A percentile compares a stretch with the other conserved stretches of the same genome.
Conservation (phyloP, 2,113 vertebrate species). For the Scytalopus superciliaris region DNA sequence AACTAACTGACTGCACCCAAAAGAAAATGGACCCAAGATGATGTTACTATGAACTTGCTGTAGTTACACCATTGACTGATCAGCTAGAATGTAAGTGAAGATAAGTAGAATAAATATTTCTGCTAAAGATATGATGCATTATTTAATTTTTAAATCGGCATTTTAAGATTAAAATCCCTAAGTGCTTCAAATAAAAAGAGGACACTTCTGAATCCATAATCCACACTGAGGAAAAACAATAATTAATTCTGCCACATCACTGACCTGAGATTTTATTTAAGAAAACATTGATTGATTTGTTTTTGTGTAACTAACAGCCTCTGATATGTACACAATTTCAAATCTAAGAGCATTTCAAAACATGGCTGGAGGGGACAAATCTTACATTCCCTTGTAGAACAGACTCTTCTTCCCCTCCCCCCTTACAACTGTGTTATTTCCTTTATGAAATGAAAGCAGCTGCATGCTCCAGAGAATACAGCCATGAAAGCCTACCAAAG, state of each 20-base stretch:
- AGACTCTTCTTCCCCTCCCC: neutral
- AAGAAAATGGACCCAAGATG: neutral
- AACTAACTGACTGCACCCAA: neutral
- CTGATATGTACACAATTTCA: neutral
- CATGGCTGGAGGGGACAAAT: neutral
- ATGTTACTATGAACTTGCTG: neutral
- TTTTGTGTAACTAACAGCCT: neutral
- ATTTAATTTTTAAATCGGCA: constrained; percentile 14
- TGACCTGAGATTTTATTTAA: neutral
- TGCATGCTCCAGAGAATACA: neutral
- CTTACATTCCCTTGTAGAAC: neutral
- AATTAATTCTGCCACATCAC: neutral
- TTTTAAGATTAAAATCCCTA: neutral
- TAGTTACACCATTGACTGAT: neutral
- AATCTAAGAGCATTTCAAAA: neutral
- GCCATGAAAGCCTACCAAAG: neutral
- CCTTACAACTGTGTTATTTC: neutral
- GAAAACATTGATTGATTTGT: neutral
- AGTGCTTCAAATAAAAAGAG: neutral
- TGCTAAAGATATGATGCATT: neutral
- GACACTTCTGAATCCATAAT: neutral
- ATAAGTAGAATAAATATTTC: constrained; percentile 25
- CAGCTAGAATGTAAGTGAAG: neutral
- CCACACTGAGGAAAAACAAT: neutral
- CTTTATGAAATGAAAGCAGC: constrained; percentile 6